Evolutionary conservation across 2,113 vertebrate genomes (phyloP), one percentile per base, ranked within the genome.

Genomic region (Grammomys dolichurus): DNA sequence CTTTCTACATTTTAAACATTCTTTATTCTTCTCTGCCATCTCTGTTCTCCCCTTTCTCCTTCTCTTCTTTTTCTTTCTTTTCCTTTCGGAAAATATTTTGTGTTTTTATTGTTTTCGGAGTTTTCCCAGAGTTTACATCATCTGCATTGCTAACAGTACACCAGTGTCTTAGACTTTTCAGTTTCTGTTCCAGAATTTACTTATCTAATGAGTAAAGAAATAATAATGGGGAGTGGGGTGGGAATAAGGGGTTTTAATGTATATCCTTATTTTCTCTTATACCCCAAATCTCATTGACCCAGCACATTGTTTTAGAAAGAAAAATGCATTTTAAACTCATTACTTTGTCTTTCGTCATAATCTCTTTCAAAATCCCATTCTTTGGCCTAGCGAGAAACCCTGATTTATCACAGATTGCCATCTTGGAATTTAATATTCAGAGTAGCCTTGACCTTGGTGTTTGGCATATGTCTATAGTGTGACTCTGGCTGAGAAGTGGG

Each of bases 281-380:
- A 96, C 90, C 48, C 26, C 86, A 92, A 90, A 78, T 95, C 91
- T 95, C 56, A 12, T 46, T 91, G 92, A 94, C 77, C 60, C 16
- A 81, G n/a, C 7, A 84, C 5, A 75, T 87, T 92, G 87, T 75
- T 94, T 73, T 65, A 84, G 33, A 84, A 89, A 89, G 89, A 31
- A 87, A 93, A 96, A 87, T 80, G 13, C 63, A 96, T 69, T 94
- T 96, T 94, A 86, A 97, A 26, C 33, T 94, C 40, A 92, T 67
- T 70, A 84, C 51, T 93, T 95, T 92, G 73, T 92, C 92, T 97
- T 96, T 97, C 67, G 81, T 56, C 31, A 95, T 96, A 97, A 92
- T 96, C 54, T 92, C 17, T 95, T 51, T 82, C 24, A 10, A 7
- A 51, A 51, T 51, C 43, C 93, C 65, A 77, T 91, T 96, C 85